Base-by-base conservation (phyloP, 2,888 invertebrate genomes). In the Drosophila prolongata region DNA sequence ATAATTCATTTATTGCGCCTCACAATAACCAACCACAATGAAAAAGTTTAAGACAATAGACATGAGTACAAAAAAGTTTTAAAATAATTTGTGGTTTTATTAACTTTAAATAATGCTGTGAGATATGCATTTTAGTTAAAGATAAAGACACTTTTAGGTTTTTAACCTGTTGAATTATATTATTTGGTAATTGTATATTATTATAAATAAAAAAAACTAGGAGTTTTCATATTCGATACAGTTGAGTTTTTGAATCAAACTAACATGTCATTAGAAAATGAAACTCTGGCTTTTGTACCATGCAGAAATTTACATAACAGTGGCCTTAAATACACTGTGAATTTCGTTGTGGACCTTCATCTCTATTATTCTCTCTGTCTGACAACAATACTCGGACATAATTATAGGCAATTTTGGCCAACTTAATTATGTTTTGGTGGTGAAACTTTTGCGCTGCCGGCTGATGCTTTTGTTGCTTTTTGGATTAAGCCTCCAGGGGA, bases 351-450 rank as follows among this genome's bases (percentile, higher is more conserved):
- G 62, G 35, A 24, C 52, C 53, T 58, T 49, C 53, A 30, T 40
- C 55, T 64, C 60, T 59, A 42, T 62, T 37, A 67, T 30, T 40
- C 58, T 42, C 34, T 54, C 10, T 38, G 11, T 11, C 19, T 16
- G 34, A 37, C 61, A 47, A 80, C 71, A 75, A 79, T 70, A 59
- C 43, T 38, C 65, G 54, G 56, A 53, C 79, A 86, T 82, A 82
- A 82, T 82, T 82, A 83, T 80, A 78, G 82, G 55, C 80, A 82
- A 78, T 74, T 73, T 82, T 64, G 46, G 56, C 64, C 35, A 47
- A 57, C 53, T 44, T 81, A 80, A 86, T 83, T 82, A 83, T 69
- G 47, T 49, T 67, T 80, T 55, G 59, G 53, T 58, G 77, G 83
- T 78, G 82, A 82, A 86, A 86, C 79, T 79, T 80, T 38, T 64